phyloP scores from a whole-genome alignment of 2,113 vertebrate genomes.

The Cebus imitator region DNA sequence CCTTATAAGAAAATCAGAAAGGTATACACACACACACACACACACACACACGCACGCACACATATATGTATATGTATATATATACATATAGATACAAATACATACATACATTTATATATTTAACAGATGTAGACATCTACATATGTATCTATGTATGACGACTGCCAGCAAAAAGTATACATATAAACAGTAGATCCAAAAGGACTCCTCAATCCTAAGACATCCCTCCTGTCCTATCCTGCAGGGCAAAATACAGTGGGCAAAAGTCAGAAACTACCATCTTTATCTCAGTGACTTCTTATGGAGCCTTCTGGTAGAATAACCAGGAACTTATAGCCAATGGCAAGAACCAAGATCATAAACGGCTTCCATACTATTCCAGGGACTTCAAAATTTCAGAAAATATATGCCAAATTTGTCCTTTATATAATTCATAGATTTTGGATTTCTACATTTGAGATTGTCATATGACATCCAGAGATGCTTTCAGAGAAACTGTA shows the following conservation, averaged over 20 bases:
- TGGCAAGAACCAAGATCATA: not conserved
- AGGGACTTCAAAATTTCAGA: not conserved
- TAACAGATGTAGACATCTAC: not conserved
- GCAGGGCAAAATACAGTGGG: not conserved
- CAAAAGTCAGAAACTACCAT: not conserved
- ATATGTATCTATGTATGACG: not conserved
- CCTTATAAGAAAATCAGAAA: not conserved
- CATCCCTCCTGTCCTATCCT: not conserved
- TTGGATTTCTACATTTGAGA: constrained; percentile 1
- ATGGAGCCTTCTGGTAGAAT: not conserved
- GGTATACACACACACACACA: not conserved
- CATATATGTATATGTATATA: no score
- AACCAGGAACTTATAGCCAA: not conserved
- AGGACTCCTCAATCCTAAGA: not conserved
- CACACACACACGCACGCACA: not conserved
- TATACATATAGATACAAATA: not conserved
- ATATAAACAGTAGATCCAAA: not conserved
- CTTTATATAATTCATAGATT: not conserved
- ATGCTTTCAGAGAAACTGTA: not conserved
- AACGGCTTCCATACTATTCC: not conserved
- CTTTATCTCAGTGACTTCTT: not conserved
- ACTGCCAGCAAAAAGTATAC: not conserved
- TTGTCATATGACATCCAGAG: not conserved
- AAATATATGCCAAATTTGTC: not conserved
- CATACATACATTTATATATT: not conserved